Base-by-base conservation (phyloP, 2,888 invertebrate species). In the Agonopterix subpropinquella region DNA sequence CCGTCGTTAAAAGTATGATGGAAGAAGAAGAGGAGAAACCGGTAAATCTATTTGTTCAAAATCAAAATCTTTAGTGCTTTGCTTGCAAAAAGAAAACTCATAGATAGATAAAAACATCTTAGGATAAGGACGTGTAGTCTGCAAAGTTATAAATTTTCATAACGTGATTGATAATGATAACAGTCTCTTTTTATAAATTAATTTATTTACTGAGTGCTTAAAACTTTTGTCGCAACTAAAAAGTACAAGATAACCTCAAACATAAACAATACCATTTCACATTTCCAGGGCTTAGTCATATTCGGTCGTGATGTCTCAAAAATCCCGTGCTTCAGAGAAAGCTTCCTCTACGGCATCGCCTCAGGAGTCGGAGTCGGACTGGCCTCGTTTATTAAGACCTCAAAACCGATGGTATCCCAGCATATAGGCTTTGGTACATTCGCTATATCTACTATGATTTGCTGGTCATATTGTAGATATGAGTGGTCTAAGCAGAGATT, bases 281-380 rank as follows among this genome's bases (percentile, higher is more conserved):
- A 18, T 15, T 81, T 80, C 46, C 77, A 92, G 92, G 82, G 90
- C 36, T 57, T 93, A 5, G 70, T 89, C 9, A 59, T 95, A 46
- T 94, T 94, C 73, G 95, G 95, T 8, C 88, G 92, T 59, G 93
- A 95, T 77, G 71, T 95, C 15, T 83, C 92, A 0, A 90, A 93
- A 80, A 93, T 96, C 52, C 95, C 95, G 0, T 96, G 96, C 76
- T 95, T 95, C 73, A 90, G 94, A 54, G 92, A 91, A 64, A 94
- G 94, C 70, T 93, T 94, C 65, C 70, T 96, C 0, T 93, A 93
- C 75, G 95, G 95, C 8, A 91, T 95, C 47, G 77, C 90, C 47
- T 89, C 93, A 43, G 95, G 95, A 45, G 64, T 95, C 18, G 92
- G 89, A 3, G 72, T 85, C 53, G 95, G 95, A 9, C 65, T 95